Base-by-base conservation (phyloP, 2,797 vertebrate species). In the Siniperca undulata region DNA sequence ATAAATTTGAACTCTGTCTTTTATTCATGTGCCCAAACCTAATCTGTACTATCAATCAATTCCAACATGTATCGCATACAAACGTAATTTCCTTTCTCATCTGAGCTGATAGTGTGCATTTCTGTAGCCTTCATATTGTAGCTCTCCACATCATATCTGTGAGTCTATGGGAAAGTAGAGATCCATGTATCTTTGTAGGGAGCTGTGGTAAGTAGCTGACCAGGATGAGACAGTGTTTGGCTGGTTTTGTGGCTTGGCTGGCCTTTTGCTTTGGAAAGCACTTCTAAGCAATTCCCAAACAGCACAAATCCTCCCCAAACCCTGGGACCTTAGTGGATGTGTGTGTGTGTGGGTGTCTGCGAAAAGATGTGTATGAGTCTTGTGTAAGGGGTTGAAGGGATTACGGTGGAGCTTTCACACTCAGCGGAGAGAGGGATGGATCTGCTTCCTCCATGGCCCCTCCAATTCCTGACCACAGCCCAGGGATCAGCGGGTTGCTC, bases 241-340 rank as follows among this genome's bases (percentile, higher is more conserved):
- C 82, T 67, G 85, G 61, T 88, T 89, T 78, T 85, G 84, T 76
- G 60, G 84, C 78, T 89, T 89, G 86, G 86, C 88, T 58, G 88
- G 86, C 75, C 88, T 88, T 92, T 92, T 91, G 86, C 90, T 84
- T 92, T 84, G 82, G 88, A 94, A 94, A 93, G 89, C 84, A 93
- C 92, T 94, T 93, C 92, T 90, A 89, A 93, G 94, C 89, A 92
- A 94, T 95, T 94, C 91, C 88, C 93, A 88, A 94, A 91, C 89
- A 93, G 87, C 85, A 86, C 88, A 93, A 95, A 95, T 95, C 93
- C 91, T 68, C 77, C 84, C 83, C 81, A 91, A 94, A 90, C 87
- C 90, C 91, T 6, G 64, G 70, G 90, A 91, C 85, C 86, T 88
- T 52, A 53, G 82, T 78, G 74, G 72, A 76, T 69, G 81, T 88